Base-by-base conservation (phyloP, 2,797 vertebrate genomes). In the Microctenopoma stevenorrisi region DNA sequence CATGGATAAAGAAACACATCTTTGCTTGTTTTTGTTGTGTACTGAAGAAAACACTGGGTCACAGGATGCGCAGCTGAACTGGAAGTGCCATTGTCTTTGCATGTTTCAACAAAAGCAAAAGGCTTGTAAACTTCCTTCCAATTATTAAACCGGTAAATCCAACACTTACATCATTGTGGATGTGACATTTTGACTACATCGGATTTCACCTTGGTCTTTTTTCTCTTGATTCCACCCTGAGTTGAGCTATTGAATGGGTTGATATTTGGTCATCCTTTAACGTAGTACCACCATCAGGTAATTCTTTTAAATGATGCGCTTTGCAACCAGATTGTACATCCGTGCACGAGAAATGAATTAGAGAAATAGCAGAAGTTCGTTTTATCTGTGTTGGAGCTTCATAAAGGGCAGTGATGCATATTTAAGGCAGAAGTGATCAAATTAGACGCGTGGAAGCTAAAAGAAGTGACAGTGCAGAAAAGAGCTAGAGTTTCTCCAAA, bases 81-180 rank as follows among this genome's bases (percentile, higher is more conserved):
- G 72, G 81, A 83, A 74, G 64, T 49, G 9, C 53, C 52, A 66
- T 76, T 85, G 86, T 84, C 47, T 74, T 46, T 42, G 64, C 59
- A 28, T 37, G 76, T 4, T 35, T 68, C 49, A 49, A 59, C 57
- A 60, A 10, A 38, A 73, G 72, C 30, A 35, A 71, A 82, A 54
- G 5, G 11, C 44, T 61, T 47, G 35, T 78, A 54, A 77, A 71
- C 70, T 75, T 86, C 74, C 69, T 59, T 40, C 16, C 26, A 1
- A 8, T 68, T 66, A 56, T 38, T 16, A 42, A 74, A 72, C 44
- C 22, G 49, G 14, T 56, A 35, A 43, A 52, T n/a, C 38, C 10
- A 35, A 1, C 15, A 37, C 43, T 55, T 14, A n/a, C 33, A 44
- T 66, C 54, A 55, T 22, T 16, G 53, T 48, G 48, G 35, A 35